These are phyloP conservation scores for Phycodurus eques DNA, from an alignment of 2,113 vertebrate species.

Conservation along the genomic window DNA sequence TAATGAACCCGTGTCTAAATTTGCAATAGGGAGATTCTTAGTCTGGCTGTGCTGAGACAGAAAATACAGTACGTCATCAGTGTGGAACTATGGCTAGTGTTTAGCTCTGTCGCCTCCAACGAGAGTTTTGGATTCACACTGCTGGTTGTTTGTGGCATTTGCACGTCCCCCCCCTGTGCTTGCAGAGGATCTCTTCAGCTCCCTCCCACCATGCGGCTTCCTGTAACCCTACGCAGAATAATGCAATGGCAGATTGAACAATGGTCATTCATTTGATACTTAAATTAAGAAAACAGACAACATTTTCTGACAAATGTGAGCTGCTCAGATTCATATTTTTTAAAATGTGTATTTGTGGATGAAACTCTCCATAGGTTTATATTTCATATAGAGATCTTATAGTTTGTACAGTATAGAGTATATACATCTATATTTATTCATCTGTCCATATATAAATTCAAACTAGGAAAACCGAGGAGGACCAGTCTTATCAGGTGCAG, in stretches of 20 bases:
- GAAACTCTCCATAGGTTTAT: constrained; percentile 32
- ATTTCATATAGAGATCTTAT: constrained; percentile 53
- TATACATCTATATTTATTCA: constrained; percentile 68
- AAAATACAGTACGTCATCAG: not conserved
- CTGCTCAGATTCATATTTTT: constrained; percentile 20
- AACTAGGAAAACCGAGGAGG: constrained; percentile 34
- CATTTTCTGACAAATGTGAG: not conserved
- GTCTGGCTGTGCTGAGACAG: not conserved
- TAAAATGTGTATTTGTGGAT: constrained; percentile 33
- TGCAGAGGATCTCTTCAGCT: not conserved
- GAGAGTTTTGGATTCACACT: not conserved
- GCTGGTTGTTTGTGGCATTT: not conserved
- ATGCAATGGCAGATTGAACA: not conserved
- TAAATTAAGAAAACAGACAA: not conserved
- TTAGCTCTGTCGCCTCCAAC: not conserved
- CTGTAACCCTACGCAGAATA: not conserved
- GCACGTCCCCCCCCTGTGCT: not conserved
- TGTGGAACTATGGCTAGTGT: not conserved
- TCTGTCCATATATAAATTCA: constrained; percentile 60
- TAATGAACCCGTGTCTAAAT: not conserved
- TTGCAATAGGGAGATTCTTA: not conserved
- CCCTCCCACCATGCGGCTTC: not conserved
- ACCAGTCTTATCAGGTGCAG: constrained; percentile 23
- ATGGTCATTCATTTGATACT: not conserved
- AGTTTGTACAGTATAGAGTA: constrained; percentile 53